Base-by-base conservation (phyloP, 2,797 vertebrate species). In the Peromyscus aztecus region DNA sequence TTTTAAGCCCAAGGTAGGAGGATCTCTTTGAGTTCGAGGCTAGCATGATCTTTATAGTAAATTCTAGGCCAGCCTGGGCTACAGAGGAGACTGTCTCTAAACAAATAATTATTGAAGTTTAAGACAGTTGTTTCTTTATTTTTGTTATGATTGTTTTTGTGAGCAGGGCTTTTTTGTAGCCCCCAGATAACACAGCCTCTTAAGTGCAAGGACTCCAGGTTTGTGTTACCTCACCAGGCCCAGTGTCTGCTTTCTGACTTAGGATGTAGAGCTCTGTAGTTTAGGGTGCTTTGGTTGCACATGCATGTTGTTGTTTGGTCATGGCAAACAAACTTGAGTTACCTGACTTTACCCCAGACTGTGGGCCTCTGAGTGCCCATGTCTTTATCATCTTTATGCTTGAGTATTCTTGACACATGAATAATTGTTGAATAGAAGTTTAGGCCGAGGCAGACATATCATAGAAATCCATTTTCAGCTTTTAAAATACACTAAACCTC, bases 391-490 rank as follows among this genome's bases (percentile, higher is more conserved):
- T 5, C 52, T 91, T 75, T 76, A 23, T 46, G 6, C n/a, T 13
- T 43, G 61, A n/a, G 6, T 12, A 11, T 73, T 82, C 24, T 69
- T 61, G 86, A 94, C 46, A 52, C n/a, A 61, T 14, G 88, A 90
- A 52, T 88, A 77, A 85, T 91, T 67, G 24, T 89, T 82, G 55
- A 73, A 27, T 55, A 17, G 90, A 92, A 96, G 24, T 71, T 49
- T 82, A 80, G 21, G 57, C 55, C 43, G 31, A 88, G 43, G 63
- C 12, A 23, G n/a, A 49, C 11, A 40, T 69, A 43, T 46, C 21
- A 23, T 78, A 78, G 83, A 95, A 69, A 82, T 85, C 52, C 63
- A 31, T 61, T 81, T 37, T 46, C 21, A 37, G 46, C 69, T 82
- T 89, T 94, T 82, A 21, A 52, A 27, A 12, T 23, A 76, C 37